Percentiles rank a stretch among this genome's conserved stretches.
phyloP scores from a whole-genome alignment of 2,888 invertebrate genomes.

The Drosophila tanythrix region DNA sequence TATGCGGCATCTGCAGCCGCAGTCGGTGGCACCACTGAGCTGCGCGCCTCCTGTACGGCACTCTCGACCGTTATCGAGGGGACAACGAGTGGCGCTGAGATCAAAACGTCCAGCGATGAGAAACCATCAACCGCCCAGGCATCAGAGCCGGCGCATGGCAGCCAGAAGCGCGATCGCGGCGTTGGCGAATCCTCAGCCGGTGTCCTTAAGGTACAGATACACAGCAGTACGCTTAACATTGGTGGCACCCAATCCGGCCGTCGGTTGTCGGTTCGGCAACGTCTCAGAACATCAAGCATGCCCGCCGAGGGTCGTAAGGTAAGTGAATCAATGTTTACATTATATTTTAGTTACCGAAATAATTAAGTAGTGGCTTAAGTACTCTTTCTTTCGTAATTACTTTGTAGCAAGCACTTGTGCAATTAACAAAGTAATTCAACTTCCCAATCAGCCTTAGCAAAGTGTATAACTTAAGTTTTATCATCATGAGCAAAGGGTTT shows the following conservation, averaged over 20 bases:
- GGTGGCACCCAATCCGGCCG: slow-evolving; percentile 62
- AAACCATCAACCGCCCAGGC: not conserved
- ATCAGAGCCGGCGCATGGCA: not conserved
- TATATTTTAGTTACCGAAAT: not conserved
- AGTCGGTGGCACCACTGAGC: not conserved
- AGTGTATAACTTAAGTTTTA: not conserved
- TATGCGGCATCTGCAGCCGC: slow-evolving; percentile 45
- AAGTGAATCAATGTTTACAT: slow-evolving; percentile 33
- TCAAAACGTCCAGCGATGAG: slow-evolving; percentile 46
- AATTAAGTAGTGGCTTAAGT: not conserved
- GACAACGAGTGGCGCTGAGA: slow-evolving; percentile 54
- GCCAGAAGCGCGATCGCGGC: slow-evolving; percentile 53
- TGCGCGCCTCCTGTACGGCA: slow-evolving; percentile 49
- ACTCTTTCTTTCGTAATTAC: not conserved
- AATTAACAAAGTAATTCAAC: not conserved
- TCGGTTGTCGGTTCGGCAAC: slow-evolving; percentile 77
- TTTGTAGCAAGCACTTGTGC: not conserved
- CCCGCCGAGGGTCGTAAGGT: slow-evolving; percentile 84
- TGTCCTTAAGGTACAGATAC: slow-evolving; percentile 9
- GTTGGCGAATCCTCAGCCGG: slow-evolving; percentile 40
- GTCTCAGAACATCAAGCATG: slow-evolving; percentile 84
- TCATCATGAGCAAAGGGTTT: not conserved
- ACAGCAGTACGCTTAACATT: slow-evolving; percentile 74
- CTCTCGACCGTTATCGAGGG: slow-evolving; percentile 70
- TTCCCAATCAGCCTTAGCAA: not conserved